Evolutionary conservation across 2,113 vertebrate species (phyloP).

Genomic region (Embiotoca jacksoni): DNA sequence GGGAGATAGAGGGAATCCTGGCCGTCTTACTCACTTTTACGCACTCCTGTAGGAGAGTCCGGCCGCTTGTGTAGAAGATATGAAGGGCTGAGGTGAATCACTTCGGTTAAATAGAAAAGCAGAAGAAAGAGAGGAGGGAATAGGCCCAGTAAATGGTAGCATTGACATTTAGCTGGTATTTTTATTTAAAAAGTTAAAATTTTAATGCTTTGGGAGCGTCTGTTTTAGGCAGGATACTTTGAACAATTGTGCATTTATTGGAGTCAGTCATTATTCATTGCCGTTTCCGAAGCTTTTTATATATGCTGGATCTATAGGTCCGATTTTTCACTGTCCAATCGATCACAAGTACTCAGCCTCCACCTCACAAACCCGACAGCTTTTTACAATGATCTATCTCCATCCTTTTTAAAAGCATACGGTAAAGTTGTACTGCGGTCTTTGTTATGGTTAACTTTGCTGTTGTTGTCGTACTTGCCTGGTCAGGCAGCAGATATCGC

Average conservation of each 20-base stretch:
- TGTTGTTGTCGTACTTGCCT: too few species aligned
- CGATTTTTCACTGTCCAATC: not conserved
- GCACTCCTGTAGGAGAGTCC: slow-evolving; percentile 26
- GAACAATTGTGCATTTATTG: slow-evolving; percentile 5
- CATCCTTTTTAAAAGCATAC: too few species aligned
- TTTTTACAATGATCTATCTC: not conserved
- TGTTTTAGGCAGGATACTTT: not conserved
- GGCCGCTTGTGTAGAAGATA: slow-evolving; percentile 24
- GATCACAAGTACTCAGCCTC: too few species aligned
- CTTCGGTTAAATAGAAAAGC: not conserved
- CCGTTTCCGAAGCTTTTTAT: not conserved
- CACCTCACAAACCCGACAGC: too few species aligned
- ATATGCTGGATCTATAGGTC: not conserved
- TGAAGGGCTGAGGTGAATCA: slow-evolving; percentile 14
- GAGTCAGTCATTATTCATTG: slow-evolving; percentile 3
- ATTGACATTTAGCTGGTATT: not conserved
- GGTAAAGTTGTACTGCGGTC: too few species aligned
- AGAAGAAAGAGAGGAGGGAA: not conserved
- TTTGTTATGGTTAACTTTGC: too few species aligned
- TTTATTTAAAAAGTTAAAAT: not conserved
- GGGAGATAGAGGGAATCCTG: slow-evolving; percentile 36
- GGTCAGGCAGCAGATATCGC: not conserved
- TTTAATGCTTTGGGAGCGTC: not conserved
- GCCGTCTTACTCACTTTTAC: slow-evolving; percentile 37
- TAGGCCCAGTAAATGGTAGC: slow-evolving; percentile 49